phyloP scores from a whole-genome alignment of 2,113 vertebrate species.

The Pseudorectes ferrugineus region DNA sequence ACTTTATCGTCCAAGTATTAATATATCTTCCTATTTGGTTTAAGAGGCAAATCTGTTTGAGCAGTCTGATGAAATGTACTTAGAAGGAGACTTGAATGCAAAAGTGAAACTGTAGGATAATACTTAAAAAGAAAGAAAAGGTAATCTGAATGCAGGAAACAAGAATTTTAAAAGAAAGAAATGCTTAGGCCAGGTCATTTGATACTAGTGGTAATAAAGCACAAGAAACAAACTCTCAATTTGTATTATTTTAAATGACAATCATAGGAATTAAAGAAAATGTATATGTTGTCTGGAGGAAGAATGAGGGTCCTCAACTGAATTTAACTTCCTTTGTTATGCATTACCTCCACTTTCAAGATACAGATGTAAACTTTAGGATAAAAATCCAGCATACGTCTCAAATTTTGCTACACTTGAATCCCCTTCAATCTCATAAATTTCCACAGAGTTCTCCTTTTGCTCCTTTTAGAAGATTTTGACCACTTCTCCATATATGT shows the following conservation, averaged over 20 bases:
- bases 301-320: not conserved
- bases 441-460: not conserved
- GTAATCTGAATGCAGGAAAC: not conserved
- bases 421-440: not conserved
- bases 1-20: not conserved
- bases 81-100: not conserved
- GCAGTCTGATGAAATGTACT: not conserved
- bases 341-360: not conserved
- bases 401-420: not conserved
- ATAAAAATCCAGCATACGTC: not conserved
- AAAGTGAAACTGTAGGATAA: not conserved
- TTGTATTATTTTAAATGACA: not conserved
- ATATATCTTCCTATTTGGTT: not conserved
- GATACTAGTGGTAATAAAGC: not conserved
- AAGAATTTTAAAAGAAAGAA: not conserved
- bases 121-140: not conserved
- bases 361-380: not conserved
- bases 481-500: not conserved
- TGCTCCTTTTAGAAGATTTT: not conserved
- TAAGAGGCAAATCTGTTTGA: not conserved
- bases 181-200: not conserved
- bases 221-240: not conserved
- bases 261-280: not conserved
- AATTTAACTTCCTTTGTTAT: not conserved
- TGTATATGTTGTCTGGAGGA: not conserved